Percentiles rank a stretch among this genome's conserved stretches.
Evolutionary conservation across 2,113 vertebrate species (phyloP).

Genomic region (Illadopsis cleaveri): DNA sequence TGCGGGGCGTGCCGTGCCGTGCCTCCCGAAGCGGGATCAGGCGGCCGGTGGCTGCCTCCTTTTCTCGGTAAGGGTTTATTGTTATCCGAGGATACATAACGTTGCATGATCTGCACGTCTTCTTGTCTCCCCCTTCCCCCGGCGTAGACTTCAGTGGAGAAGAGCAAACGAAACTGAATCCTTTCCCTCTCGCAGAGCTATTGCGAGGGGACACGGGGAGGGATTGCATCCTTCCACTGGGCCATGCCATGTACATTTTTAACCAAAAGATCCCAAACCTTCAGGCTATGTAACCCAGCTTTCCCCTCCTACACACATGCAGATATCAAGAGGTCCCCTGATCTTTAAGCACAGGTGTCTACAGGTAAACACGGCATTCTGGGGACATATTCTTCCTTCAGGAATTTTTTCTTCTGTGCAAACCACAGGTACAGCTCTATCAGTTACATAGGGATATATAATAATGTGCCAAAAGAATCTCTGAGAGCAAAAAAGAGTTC

Average conservation of each 20-base stretch:
- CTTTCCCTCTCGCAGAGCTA: not conserved
- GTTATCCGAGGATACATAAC: not conserved
- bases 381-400: not conserved
- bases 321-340: not conserved
- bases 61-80: not conserved
- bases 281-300: not conserved
- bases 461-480: not conserved
- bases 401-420: not conserved
- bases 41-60: not conserved
- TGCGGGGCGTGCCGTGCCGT: constrained; percentile 11
- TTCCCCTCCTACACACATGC: not conserved
- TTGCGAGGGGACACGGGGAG: not conserved
- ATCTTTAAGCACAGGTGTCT: not conserved
- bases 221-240: not conserved
- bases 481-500: not conserved
- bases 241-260: not conserved
- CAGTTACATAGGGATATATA: not conserved
- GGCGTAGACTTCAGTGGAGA: not conserved
- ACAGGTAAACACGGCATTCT: not conserved
- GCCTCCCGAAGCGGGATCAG: not conserved
- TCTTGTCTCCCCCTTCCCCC: not conserved
- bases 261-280: not conserved
- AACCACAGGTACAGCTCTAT: not conserved
- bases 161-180: not conserved
- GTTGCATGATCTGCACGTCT: constrained; percentile 4